phyloP scores from a whole-genome alignment of 2,113 vertebrate genomes.

The Astatoreochromis straeleni region DNA sequence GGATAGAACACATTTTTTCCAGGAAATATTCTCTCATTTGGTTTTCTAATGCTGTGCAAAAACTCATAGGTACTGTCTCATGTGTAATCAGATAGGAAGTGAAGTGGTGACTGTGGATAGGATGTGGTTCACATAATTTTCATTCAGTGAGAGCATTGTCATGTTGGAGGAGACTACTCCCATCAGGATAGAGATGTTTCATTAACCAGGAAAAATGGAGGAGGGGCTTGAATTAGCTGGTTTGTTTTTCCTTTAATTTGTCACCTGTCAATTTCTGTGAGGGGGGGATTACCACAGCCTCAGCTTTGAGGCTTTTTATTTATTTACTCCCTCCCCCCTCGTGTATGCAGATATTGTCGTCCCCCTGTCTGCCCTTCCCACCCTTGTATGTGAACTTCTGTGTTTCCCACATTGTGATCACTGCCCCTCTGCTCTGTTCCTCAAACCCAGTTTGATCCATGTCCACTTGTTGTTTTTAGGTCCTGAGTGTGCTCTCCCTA shows the following conservation, averaged over 20 bases:
- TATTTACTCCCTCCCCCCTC: background rate
- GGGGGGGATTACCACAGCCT: fast-evolving
- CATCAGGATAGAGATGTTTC: background rate
- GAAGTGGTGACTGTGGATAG: background rate
- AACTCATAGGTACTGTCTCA: background rate
- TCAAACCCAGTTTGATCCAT: conserved; percentile 50
- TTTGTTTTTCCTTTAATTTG: background rate
- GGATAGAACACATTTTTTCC: background rate
- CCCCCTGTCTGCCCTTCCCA: background rate
- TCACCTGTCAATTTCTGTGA: background rate
- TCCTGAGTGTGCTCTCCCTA: conserved; percentile 66
- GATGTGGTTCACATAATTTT: background rate
- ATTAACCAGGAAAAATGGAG: background rate
- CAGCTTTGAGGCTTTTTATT: background rate
- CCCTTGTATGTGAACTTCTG: background rate
- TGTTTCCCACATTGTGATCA: conserved; percentile 22
- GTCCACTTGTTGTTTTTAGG: conserved; percentile 67
- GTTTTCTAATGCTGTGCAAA: background rate
- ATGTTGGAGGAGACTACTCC: background rate
- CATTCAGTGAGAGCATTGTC: background rate
- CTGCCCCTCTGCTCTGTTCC: conserved; percentile 33
- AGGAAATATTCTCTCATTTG: background rate
- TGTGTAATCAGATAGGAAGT: fast-evolving
- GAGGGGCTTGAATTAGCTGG: background rate
- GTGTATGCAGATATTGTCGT: background rate